Evolutionary conservation across 2,797 vertebrate species (phyloP).

Genomic region (Melanotaenia parkinsoni): DNA sequence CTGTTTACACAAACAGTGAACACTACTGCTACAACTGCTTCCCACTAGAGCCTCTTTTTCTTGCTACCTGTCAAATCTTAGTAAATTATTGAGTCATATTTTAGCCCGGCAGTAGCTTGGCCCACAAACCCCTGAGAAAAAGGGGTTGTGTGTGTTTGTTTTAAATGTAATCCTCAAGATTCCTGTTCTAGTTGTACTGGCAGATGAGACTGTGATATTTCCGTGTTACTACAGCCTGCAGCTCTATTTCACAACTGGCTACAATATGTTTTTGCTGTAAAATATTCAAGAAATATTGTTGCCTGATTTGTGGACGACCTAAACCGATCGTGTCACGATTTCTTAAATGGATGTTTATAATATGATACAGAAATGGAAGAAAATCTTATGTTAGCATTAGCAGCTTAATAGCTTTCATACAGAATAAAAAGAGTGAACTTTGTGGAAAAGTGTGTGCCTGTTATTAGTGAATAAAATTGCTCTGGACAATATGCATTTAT

Average conservation of each 20-base stretch:
- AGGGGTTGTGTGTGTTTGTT: slow-evolving; percentile 9
- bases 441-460: not conserved
- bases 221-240: not conserved
- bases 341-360: not conserved
- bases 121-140: slow-evolving; percentile 16
- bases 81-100: slow-evolving; percentile 24
- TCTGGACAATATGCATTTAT: not conserved
- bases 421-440: not conserved
- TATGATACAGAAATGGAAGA: not conserved
- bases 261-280: not conserved
- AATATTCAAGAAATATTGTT: not conserved
- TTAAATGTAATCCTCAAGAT: slow-evolving; percentile 10
- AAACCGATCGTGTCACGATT: not conserved
- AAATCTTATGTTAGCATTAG: not conserved
- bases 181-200: slow-evolving; percentile 2
- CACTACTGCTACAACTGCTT: slow-evolving; percentile 21
- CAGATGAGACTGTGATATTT: slow-evolving; percentile 1
- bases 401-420: not conserved
- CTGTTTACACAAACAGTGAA: slow-evolving; percentile 47
- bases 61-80: slow-evolving; percentile 45
- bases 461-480: slow-evolving; percentile 9
- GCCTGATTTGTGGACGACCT: not conserved
- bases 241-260: too few relatives aligned
- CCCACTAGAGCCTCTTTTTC: slow-evolving; percentile 15
- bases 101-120: slow-evolving; percentile 16